These are phyloP conservation scores for Diadumene lineata DNA, from an alignment of 92 coral and sea anemone genomes.

Conservation along the genomic window DNA sequence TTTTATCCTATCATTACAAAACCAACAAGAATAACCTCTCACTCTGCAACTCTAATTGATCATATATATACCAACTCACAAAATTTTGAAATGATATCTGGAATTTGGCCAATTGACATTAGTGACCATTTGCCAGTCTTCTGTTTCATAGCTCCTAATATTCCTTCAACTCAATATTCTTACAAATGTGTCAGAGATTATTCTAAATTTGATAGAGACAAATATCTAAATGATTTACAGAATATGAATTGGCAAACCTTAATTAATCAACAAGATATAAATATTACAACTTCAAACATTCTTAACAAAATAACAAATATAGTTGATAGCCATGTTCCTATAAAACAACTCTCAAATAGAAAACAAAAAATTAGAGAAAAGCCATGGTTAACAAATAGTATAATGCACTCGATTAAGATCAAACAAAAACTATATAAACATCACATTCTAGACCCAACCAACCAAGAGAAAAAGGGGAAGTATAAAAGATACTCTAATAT, in stretches of 20 bases:
- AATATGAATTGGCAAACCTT: slow-evolving; percentile 13
- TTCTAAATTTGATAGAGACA: slow-evolving; percentile 21
- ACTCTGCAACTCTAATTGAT: slow-evolving; percentile 55
- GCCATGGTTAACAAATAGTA: slow-evolving; percentile 29
- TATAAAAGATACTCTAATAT: slow-evolving; percentile 2
- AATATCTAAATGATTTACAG: slow-evolving; percentile 8
- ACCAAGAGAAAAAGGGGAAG: neutral
- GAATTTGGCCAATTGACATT: slow-evolving; percentile 45
- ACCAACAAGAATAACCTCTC: slow-evolving; percentile 54
- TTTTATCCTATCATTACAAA: slow-evolving; percentile 50
- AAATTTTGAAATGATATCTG: slow-evolving; percentile 22
- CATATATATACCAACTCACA: slow-evolving; percentile 54
- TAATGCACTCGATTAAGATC: slow-evolving; percentile 10
- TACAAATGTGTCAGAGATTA: slow-evolving; percentile 17
- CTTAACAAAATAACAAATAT: slow-evolving; percentile 13
- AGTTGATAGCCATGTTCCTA: slow-evolving; percentile 28
- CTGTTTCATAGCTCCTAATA: slow-evolving; percentile 26
- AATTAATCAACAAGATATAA: slow-evolving; percentile 19
- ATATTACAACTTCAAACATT: slow-evolving; percentile 25
- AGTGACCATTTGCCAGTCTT: slow-evolving; percentile 55
- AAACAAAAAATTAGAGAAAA: slow-evolving; percentile 11
- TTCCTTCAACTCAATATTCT: neutral
- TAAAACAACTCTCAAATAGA: neutral
- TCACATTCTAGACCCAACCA: neutral
- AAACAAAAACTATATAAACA: slow-evolving; percentile 15